Conservation (phyloP, 1,140 invertebrate genomes). For the Sarcophaga bullata region DNA sequence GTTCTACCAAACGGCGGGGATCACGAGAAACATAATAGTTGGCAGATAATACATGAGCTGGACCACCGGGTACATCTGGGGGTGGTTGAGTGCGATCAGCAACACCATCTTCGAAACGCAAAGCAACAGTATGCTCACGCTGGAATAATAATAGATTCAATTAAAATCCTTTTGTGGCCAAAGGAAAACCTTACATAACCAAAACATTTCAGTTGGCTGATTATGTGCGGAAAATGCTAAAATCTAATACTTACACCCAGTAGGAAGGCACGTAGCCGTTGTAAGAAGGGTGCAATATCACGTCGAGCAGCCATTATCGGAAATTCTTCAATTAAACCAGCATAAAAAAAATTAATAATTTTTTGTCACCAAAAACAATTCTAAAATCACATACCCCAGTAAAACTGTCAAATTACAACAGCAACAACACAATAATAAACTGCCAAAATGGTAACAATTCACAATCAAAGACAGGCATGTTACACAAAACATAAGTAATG, state of each 20-base stretch:
- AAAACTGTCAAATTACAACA: background rate
- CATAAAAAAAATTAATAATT: background rate
- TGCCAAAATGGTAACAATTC: background rate
- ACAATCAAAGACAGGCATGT: background rate
- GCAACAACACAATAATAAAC: background rate
- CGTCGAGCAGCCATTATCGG: constrained; percentile 56
- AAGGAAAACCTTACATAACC: constrained; percentile 28
- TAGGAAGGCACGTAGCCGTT: constrained; percentile 71
- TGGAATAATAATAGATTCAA: constrained; percentile 52
- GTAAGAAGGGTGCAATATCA: constrained; percentile 72
- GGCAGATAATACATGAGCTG: constrained; percentile 74
- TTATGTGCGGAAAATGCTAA: background rate
- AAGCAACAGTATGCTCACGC: constrained; percentile 71
- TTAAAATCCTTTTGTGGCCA: background rate
- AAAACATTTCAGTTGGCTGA: background rate
- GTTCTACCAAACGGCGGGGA: constrained; percentile 76
- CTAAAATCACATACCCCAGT: background rate
- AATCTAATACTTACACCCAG: constrained; percentile 68
- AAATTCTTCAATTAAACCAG: background rate
- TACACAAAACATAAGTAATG: too few relatives aligned
- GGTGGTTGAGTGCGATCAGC: constrained; percentile 78
- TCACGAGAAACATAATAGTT: constrained; percentile 86
- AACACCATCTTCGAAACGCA: constrained; percentile 73
- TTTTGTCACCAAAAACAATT: background rate
- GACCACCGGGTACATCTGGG: constrained; percentile 80